Evolutionary conservation across 2,888 invertebrate species (phyloP).

Genomic region (Dromius quadrimaculatus): DNA sequence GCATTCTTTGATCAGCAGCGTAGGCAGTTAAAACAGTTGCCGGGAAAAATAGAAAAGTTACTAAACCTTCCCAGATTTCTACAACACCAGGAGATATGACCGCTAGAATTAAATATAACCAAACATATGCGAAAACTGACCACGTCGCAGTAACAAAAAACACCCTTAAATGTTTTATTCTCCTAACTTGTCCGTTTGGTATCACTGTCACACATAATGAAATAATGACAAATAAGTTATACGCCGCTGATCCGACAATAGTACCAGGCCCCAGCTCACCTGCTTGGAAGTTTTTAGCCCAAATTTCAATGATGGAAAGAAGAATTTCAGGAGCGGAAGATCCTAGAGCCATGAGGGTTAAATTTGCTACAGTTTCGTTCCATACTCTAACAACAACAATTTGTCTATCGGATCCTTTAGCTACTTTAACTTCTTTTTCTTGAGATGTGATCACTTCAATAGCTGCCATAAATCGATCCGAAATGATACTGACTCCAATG

Average conservation of each 20-base stretch:
- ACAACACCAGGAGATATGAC: slow-evolving; percentile 88
- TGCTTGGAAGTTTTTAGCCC: slow-evolving; percentile 93
- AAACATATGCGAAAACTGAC: slow-evolving; percentile 98
- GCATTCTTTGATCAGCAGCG: slow-evolving; percentile 90
- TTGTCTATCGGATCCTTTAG: slow-evolving; percentile 88
- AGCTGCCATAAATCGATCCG: slow-evolving; percentile 99
- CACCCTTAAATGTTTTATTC: slow-evolving; percentile 95
- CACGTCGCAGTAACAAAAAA: slow-evolving; percentile 98
- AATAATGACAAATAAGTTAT: slow-evolving; percentile 98
- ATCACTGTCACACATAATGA: slow-evolving; percentile 94
- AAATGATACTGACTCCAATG: slow-evolving; percentile 98
- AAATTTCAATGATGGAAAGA: slow-evolving; percentile 97
- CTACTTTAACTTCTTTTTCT: slow-evolving; percentile 93
- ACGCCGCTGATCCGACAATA: slow-evolving; percentile 98
- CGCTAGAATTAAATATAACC: slow-evolving; percentile 96
- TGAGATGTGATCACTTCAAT: slow-evolving; percentile 98
- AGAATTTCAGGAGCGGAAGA: slow-evolving; percentile 99
- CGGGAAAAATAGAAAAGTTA: slow-evolving; percentile 97
- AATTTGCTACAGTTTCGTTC: slow-evolving; percentile 99
- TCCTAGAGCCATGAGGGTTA: slow-evolving; percentile 98
- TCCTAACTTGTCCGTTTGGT: slow-evolving; percentile 90
- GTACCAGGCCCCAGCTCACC: slow-evolving; percentile 98
- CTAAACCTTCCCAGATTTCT: slow-evolving; percentile 96
- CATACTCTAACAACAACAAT: slow-evolving; percentile 94
- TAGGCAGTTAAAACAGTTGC: slow-evolving; percentile 96